These are phyloP conservation scores for Phrynosoma blainvillii DNA, from an alignment of 2,113 vertebrate species.

Conservation along the genomic window DNA sequence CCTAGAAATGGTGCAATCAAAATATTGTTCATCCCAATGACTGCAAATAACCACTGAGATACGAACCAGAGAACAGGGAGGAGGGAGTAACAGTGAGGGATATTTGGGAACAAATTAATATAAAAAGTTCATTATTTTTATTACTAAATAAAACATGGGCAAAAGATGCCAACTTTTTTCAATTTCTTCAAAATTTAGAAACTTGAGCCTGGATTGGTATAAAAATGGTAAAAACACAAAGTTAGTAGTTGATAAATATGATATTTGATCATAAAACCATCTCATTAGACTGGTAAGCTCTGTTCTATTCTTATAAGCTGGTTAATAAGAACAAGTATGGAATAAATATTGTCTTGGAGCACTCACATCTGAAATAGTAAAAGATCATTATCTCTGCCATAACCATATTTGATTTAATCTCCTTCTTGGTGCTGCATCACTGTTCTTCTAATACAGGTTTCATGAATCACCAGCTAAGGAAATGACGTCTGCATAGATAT, in stretches of 20 bases:
- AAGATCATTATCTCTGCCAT: not conserved
- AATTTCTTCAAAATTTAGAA: conserved; percentile 9
- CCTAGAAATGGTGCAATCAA: not conserved
- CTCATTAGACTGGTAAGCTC: not conserved
- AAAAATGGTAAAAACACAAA: not conserved
- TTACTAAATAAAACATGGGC: not conserved
- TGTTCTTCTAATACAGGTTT: not conserved
- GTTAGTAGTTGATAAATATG: not conserved
- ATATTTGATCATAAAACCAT: not conserved
- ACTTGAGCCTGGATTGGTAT: not conserved
- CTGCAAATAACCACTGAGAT: not conserved
- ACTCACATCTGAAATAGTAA: not conserved
- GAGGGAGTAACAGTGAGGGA: not conserved
- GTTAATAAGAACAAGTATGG: not conserved
- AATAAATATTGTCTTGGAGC: conserved; percentile 1
- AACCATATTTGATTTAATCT: not conserved
- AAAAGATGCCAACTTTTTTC: not conserved
- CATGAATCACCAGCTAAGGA: not conserved
- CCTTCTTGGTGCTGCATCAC: not conserved
- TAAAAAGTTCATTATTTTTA: conserved; percentile 6
- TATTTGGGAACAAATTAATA: not conserved
- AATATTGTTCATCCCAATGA: not conserved
- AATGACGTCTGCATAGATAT: not conserved
- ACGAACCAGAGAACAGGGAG: not conserved
- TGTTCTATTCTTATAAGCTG: not conserved